These are phyloP conservation scores for Nomada fucata DNA, from an alignment of 2,888 invertebrate species.

Conservation along the genomic window DNA sequence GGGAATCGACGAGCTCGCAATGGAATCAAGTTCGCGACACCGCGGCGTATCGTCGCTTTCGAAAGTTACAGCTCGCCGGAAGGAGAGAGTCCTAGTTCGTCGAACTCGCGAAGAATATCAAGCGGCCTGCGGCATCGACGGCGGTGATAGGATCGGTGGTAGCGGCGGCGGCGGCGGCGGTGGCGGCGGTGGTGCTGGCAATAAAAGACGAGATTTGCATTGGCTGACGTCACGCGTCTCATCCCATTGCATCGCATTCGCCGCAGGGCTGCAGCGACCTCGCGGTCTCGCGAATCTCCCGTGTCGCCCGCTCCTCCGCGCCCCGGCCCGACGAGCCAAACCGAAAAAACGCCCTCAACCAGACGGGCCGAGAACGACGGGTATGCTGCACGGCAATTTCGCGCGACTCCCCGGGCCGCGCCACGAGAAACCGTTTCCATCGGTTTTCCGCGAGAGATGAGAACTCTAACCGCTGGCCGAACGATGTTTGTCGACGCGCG, in stretches of 20 bases:
- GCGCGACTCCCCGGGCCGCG: no score
- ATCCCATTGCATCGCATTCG: conserved; percentile 55
- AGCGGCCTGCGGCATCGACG: conserved; percentile 68
- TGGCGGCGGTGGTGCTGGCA: conserved; percentile 43
- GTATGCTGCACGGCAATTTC: neutral
- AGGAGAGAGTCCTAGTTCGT: conserved; percentile 7
- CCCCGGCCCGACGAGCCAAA: neutral
- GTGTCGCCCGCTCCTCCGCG: neutral
- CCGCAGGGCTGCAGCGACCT: conserved; percentile 48
- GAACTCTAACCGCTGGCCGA: neutral
- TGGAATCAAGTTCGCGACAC: conserved; percentile 7
- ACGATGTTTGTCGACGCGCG: neutral
- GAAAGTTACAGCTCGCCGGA: neutral
- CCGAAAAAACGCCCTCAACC: neutral
- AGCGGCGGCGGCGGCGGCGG: no score
- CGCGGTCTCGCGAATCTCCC: neutral
- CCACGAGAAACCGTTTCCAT: neutral
- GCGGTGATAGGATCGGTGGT: no score
- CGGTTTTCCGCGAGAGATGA: neutral
- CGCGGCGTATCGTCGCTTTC: conserved; percentile 21
- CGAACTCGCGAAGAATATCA: conserved; percentile 73
- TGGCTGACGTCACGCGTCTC: conserved; percentile 74
- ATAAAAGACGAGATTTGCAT: conserved; percentile 77
- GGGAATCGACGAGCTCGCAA: no score
- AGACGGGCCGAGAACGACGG: neutral